These are phyloP conservation scores for Morpho helenor DNA, from an alignment of 2,888 invertebrate species.

Conservation along the genomic window DNA sequence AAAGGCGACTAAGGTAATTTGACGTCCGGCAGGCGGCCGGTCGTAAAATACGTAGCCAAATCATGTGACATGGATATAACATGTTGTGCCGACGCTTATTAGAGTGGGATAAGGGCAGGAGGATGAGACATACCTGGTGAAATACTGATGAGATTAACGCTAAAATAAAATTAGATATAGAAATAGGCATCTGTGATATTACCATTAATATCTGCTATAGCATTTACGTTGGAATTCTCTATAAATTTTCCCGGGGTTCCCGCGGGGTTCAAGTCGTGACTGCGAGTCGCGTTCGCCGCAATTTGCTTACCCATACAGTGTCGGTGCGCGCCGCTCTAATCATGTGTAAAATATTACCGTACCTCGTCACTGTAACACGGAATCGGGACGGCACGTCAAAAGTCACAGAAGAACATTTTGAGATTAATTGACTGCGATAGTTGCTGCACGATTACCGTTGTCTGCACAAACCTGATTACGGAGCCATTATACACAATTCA, in stretches of 20 bases:
- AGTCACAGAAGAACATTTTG: conserved; percentile 50
- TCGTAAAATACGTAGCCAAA: no score
- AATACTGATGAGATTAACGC: not conserved
- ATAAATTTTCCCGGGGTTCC: conserved; percentile 71
- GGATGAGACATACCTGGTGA: no score
- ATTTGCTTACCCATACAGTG: conserved; percentile 78
- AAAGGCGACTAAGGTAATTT: no score
- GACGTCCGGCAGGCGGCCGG: no score
- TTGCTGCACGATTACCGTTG: conserved; percentile 51
- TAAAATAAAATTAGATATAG: not conserved
- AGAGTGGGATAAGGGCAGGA: no score
- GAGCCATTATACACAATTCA: conserved; percentile 11
- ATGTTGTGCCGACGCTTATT: no score
- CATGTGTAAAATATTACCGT: conserved; percentile 76
- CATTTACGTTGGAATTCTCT: conserved; percentile 74
- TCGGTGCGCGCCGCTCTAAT: conserved; percentile 66
- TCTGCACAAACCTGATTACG: conserved; percentile 36
- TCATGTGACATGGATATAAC: no score
- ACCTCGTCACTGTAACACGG: conserved; percentile 62
- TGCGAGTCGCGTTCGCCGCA: conserved; percentile 72
- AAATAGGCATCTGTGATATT: conserved; percentile 40
- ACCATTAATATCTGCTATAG: conserved; percentile 69
- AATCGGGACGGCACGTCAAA: conserved; percentile 66
- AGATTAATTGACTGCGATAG: conserved; percentile 68
- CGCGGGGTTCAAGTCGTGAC: conserved; percentile 77